phyloP scores from a whole-genome alignment of 2,113 vertebrate genomes.

The Heterotis niloticus region DNA sequence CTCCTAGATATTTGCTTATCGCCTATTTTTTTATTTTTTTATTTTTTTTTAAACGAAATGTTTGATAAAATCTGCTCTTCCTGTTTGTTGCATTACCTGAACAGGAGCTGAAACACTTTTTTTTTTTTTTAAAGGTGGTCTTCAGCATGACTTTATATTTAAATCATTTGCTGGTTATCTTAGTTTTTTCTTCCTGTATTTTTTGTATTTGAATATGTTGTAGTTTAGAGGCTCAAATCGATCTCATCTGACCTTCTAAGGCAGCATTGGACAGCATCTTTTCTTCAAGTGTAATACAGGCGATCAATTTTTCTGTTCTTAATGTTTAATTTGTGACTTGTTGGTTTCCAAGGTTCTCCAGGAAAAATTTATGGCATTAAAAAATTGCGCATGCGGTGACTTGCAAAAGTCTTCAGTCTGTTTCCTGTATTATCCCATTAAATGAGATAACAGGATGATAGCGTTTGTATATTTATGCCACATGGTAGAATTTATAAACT shows the following conservation, averaged over 20 bases:
- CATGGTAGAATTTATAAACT: too few species aligned
- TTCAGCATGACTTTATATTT: not conserved
- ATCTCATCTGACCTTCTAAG: not conserved
- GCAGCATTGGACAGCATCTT: too few species aligned
- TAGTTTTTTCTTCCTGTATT: not conserved
- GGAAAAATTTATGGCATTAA: too few species aligned
- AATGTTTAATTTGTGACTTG: too few species aligned
- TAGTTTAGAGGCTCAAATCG: not conserved
- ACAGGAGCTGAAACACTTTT: not conserved
- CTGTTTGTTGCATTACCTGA: not conserved
- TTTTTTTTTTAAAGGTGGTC: too few species aligned
- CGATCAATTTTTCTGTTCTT: not conserved
- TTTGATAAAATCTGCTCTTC: not conserved
- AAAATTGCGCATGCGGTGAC: too few species aligned
- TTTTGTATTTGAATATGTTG: not conserved
- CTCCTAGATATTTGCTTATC: not conserved
- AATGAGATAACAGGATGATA: too few species aligned
- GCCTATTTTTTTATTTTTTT: too few species aligned
- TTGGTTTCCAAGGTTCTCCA: too few species aligned
- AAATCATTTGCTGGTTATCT: not conserved
- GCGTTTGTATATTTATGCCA: too few species aligned
- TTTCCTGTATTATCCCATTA: too few species aligned
- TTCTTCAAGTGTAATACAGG: not conserved
- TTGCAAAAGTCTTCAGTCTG: too few species aligned
- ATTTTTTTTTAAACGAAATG: constrained; percentile 6